A percentile compares a stretch with the other conserved stretches of the same genome.
phyloP scores from a whole-genome alignment of 30 jellyfish, hydroid and myxozoan genomes.

The Cassiopea andromeda region DNA sequence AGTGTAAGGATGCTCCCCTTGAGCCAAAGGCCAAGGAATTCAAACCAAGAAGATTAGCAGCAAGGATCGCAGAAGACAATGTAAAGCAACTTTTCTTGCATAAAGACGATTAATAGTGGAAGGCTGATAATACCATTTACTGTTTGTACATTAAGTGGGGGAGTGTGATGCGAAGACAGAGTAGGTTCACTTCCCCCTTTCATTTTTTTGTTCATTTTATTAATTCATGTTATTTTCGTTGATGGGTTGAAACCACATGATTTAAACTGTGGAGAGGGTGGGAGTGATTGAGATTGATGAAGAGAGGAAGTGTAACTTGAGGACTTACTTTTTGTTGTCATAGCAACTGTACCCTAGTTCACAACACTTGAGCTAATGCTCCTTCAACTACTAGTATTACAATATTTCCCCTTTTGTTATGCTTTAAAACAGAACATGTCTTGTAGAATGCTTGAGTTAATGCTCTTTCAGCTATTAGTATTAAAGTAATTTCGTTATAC shows the following conservation, averaged over 20 bases:
- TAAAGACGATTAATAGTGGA: constrained; percentile 4
- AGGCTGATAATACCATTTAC: constrained; percentile 8
- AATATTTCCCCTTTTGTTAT: no score
- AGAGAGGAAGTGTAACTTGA: no score
- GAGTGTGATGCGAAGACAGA: constrained; percentile 22
- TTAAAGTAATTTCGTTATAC: no score
- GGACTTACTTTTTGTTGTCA: no score
- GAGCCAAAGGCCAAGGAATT: constrained; percentile 26
- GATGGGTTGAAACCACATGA: neutral
- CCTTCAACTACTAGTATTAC: no score
- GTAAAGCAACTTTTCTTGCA: neutral
- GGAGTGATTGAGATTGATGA: no score
- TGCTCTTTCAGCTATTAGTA: no score
- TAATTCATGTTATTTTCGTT: neutral
- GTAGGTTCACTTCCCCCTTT: neutral
- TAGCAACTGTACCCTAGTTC: no score
- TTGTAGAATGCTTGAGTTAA: no score
- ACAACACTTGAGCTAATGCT: no score
- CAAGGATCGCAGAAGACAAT: neutral
- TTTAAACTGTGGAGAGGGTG: no score
- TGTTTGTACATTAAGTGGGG: constrained; percentile 20
- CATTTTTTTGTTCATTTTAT: neutral
- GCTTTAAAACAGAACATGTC: no score
- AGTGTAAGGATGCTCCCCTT: neutral
- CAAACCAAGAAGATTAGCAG: constrained; percentile 9